These are phyloP conservation scores for Gymnothorax reevesii DNA, from an alignment of 2,797 vertebrate species.

Conservation along the genomic window DNA sequence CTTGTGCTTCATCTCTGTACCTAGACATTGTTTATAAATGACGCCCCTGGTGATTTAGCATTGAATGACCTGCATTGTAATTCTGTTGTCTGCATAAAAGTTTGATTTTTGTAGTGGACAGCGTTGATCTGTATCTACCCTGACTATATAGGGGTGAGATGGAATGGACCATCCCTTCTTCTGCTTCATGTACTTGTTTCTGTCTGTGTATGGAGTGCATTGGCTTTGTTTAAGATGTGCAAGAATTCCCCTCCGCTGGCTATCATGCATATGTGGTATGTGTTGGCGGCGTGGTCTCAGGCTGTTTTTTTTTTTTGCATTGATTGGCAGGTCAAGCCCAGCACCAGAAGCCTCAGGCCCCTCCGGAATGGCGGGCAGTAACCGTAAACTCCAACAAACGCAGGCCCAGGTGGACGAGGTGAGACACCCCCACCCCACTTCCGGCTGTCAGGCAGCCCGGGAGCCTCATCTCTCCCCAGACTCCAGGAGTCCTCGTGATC, in stretches of 20 bases:
- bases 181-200: background rate
- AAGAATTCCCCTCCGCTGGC: background rate
- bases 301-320: background rate
- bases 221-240: background rate
- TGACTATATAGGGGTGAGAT: background rate
- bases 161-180: background rate
- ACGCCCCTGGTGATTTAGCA: too few species aligned
- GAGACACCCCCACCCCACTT: constrained; percentile 31
- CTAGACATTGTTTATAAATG: too few species aligned
- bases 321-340: constrained; percentile 58
- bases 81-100: background rate
- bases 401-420: constrained; percentile 91
- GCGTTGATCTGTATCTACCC: background rate
- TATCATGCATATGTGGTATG: background rate
- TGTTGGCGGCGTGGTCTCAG: background rate
- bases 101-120: background rate
- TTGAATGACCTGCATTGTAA: background rate
- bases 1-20: too few species aligned
- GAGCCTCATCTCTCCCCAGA: background rate
- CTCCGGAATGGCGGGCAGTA: constrained; percentile 54
- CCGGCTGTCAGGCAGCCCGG: background rate
- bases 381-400: constrained; percentile 84
- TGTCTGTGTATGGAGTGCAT: background rate
- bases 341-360: constrained; percentile 63
- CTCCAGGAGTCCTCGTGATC: background rate